phyloP scores from a whole-genome alignment of 2,888 invertebrate species.

The Mechanitis mazaeus region DNA sequence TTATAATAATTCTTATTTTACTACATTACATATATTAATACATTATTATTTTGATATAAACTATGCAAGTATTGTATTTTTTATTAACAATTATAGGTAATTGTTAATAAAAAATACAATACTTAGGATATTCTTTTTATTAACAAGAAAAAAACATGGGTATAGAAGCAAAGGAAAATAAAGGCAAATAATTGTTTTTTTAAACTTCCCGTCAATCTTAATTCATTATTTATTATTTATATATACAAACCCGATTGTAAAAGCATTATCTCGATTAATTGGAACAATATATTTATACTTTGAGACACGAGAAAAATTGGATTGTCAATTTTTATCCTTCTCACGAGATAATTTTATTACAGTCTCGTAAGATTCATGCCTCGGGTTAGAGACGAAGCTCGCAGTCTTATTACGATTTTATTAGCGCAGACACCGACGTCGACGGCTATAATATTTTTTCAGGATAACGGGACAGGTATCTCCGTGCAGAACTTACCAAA shows the following conservation, averaged over 20 bases:
- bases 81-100: too few relatives aligned
- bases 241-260: constrained; percentile 7
- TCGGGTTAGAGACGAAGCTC: constrained; percentile 44
- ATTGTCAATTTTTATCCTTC: constrained; percentile 60
- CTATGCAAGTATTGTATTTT: too few relatives aligned
- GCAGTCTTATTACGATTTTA: constrained; percentile 69
- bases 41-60: too few relatives aligned
- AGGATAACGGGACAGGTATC: constrained; percentile 43
- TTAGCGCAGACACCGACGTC: constrained; percentile 48
- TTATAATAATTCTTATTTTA: too few relatives aligned
- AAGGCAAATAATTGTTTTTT: background rate
- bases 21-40: too few relatives aligned
- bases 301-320: constrained; percentile 46
- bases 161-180: too few relatives aligned
- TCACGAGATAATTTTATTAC: constrained; percentile 69
- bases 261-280: constrained; percentile 24
- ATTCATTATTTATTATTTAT: background rate
- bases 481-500: constrained; percentile 42
- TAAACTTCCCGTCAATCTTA: background rate
- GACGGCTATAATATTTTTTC: constrained; percentile 57
- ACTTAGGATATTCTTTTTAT: too few relatives aligned
- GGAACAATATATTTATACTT: constrained; percentile 26
- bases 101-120: too few relatives aligned
- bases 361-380: constrained; percentile 55
- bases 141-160: too few relatives aligned